Base-by-base conservation (phyloP, 2,113 vertebrate genomes). In the Aegotheles bennettii region DNA sequence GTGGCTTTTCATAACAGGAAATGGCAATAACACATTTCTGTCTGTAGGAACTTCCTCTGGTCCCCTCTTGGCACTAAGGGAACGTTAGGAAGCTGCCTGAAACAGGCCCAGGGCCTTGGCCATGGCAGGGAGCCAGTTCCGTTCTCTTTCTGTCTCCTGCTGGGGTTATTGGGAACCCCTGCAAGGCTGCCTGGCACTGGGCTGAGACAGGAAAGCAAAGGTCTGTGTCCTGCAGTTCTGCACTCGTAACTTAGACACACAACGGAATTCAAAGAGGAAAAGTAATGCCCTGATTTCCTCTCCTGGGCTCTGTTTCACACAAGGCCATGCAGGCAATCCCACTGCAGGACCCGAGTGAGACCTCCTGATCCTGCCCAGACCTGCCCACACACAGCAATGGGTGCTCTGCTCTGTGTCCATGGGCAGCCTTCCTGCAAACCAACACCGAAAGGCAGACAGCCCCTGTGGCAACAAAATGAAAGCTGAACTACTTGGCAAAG, bases 1-100 rank as follows among this genome's bases (percentile, higher is more conserved):
- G 69, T 61, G 57, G 65, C n/a, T 94, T 82, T 93, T 95, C 65
- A 15, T 87, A 91, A 91, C 89, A 95, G 93, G 95, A 97, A 91
- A 85, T 24, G 50, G 89, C 59, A 89, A 83, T 81, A 92, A 80
- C 60, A 84, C 65, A 38, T 83, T 92, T 94, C 42, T 91, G 90
- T 87, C 75, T 87, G 38, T 69, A 94, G 82, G 90, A 95, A 93
- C 93, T 95, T 95, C 91, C 86, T 79, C 70, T 50, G 11, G 67
- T 80, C 89, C 75, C 75, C 54, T 80, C 75, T 76, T 95, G 91
- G 89, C 93, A 85, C 54, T 26, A 26, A 26, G 14, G 38, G 74
- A 93, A 48, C 77, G 60, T 56, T 48, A 73, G 93, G 89, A 95
- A 94, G 78, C 71, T 93, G 90, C 82, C 87, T 78, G 76, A 75